Evolutionary conservation across 1,140 invertebrate genomes (phyloP), one percentile per base, ranked within the genome.

Genomic region (Yoshiicerus persimilis): DNA sequence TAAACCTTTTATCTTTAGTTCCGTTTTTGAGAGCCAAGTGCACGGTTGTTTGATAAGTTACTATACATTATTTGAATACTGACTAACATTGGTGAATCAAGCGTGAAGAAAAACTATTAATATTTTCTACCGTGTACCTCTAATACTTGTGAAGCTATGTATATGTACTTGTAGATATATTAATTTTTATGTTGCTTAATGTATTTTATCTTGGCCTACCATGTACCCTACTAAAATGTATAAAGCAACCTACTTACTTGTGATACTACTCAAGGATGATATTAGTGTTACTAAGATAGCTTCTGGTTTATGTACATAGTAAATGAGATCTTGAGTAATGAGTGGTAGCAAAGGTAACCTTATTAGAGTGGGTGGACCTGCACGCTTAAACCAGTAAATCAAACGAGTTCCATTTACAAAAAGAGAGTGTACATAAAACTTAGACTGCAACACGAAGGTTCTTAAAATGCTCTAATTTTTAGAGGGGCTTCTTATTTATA

Each of bases 381-480:
- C 75, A 80, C 13, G 75, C 75, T 80, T 80, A 23, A 80, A 20
- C 30, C 13, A 30, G 20, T 80, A 80, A 80, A 80, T 80, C 75
- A 80, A 23, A 32, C n/a, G 32, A 80, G 30, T 80, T 36, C 34
- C 30, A 70, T 80, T 34, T 36, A 9, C 32, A 36, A 80, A 34
- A 80, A 80, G 23, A 36, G 32, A 20, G 4, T 38, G 23, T 38
- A 32, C 32, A 80, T 36, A 38, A 34, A 80, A 38, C 34, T 80
- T 20, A 80, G 75, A 80, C 30, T 16, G 30, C 2, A 36, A 80
- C 75, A 80, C 32, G 75, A 80, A 34, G 75, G 30, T 38, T 80
- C 27, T 80, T 38, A 30, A 66, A 80, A n/a, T 80, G 75, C 30
- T 80, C 75, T 80, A 80, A 80, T 80, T 80, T 80, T 80, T 80